Evolutionary conservation across 2,797 vertebrate genomes (phyloP).

Genomic region (Otus scops): DNA sequence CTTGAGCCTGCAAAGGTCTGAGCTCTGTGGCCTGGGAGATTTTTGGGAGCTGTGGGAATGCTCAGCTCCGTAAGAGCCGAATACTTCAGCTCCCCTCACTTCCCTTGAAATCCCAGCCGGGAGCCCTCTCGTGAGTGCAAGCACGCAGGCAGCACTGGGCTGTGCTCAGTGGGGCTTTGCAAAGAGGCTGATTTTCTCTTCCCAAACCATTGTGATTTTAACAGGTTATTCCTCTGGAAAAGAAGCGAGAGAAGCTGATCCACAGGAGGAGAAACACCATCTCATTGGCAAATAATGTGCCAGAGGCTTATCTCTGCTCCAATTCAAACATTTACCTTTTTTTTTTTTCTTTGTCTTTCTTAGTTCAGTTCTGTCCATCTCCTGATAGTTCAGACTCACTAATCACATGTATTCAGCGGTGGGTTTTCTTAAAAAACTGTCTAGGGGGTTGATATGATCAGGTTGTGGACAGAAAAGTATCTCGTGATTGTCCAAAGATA

Average conservation of each 20-base stretch:
- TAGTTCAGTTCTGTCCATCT: background rate
- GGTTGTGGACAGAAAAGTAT: background rate
- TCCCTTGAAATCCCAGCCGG: background rate
- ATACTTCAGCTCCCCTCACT: background rate
- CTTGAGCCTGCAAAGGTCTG: background rate
- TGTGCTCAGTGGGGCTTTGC: background rate
- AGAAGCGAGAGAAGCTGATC: background rate
- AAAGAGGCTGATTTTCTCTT: background rate
- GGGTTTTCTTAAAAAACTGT: background rate
- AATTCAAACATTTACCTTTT: background rate
- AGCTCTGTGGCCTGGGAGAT: background rate
- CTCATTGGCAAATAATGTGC: background rate
- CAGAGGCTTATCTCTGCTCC: background rate
- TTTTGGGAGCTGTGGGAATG: background rate
- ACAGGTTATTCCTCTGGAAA: background rate
- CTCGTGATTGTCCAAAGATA: background rate
- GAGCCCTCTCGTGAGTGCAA: background rate
- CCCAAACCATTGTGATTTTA: background rate
- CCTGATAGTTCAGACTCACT: background rate
- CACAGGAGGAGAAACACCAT: background rate
- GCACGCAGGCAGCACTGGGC: background rate
- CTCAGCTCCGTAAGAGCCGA: background rate
- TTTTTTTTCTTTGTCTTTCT: background rate
- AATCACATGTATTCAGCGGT: background rate
- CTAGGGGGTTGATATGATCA: fast-evolving